Conservation (phyloP, 2,888 invertebrate genomes). For the Phytoseiulus persimilis region DNA sequence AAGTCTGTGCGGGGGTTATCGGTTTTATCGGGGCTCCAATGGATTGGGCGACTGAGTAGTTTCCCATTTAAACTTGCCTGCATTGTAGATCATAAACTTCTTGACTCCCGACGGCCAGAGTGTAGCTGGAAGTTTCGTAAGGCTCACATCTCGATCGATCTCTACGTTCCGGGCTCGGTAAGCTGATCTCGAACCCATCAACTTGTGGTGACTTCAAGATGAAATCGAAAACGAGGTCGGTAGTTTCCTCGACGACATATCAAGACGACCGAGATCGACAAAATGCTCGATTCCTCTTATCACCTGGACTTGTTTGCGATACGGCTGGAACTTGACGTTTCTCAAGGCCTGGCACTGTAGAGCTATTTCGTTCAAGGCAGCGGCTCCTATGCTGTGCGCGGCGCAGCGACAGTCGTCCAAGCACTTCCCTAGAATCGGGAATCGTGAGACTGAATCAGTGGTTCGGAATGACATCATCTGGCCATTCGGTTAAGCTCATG, state of each 20-base stretch:
- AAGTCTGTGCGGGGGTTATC: no score
- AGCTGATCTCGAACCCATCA: not conserved
- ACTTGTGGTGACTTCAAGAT: not conserved
- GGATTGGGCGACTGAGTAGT: no score
- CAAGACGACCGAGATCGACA: not conserved
- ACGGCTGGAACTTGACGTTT: not conserved
- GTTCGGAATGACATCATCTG: no score
- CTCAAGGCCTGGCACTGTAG: not conserved
- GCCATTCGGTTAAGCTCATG: no score
- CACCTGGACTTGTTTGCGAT: not conserved
- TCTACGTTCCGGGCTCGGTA: not conserved
- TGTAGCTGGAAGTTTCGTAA: not conserved
- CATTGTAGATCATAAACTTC: conserved; percentile 22
- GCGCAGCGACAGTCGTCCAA: not conserved
- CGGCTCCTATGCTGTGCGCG: not conserved
- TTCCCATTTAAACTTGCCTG: not conserved
- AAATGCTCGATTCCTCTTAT: not conserved
- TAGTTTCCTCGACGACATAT: no score
- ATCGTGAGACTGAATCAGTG: no score
- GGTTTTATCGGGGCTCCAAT: no score
- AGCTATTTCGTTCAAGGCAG: not conserved
- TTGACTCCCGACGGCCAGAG: not conserved
- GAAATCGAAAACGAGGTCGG: no score
- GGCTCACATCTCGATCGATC: not conserved
- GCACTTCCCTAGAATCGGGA: not conserved